Evolutionary conservation across 2,113 vertebrate genomes (phyloP), one percentile per base, ranked within the genome.

Genomic region (Misgurnus anguillicaudatus): DNA sequence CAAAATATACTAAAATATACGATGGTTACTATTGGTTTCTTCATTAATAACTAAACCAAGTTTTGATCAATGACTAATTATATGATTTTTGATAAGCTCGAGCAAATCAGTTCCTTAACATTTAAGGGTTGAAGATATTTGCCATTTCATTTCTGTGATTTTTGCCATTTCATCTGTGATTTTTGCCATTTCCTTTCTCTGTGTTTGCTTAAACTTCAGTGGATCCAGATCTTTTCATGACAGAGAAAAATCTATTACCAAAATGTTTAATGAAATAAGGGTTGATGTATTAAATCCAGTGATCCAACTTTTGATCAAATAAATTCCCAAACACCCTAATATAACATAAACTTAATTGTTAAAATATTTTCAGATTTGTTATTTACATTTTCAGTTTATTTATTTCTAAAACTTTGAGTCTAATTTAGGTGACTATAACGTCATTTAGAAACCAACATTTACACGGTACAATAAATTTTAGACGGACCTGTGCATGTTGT

Each of bases 201-300:
- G 65, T 6, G 6, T 36, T 3, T 1, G 14, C 47, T 51, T 64
- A 16, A 31, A 13, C 11, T 14, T 65, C 39, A 42, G 17, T 21
- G 39, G 19, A 38, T 67, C 41, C 11, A 8, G 4, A 51, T 69
- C 10, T 51, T 10, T 60, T 4, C 24, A 13, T 39, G 14, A 66
- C 57, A 70, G 41, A 31, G 60, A 41, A 48, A 61, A 74, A 41
- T 79, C 81, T 2, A 3, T 70, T 10, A 63, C 60, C 66, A 58
- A 47, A 48, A 51, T 69, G 2, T 4, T 17, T 10, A 6, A 19
- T 17, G 17, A 24, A 53, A 39, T 42, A n/a, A 10, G 17, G 17
- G 10, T 3, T 48, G 47, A 10, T 14, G 11, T 13, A 48, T 48
- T 48, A 14, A 48, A 9, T 11, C 16, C 67, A 53, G 16, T 31